These are phyloP conservation scores for Amyelois transitella DNA, from an alignment of 1,140 invertebrate species.

Conservation along the genomic window DNA sequence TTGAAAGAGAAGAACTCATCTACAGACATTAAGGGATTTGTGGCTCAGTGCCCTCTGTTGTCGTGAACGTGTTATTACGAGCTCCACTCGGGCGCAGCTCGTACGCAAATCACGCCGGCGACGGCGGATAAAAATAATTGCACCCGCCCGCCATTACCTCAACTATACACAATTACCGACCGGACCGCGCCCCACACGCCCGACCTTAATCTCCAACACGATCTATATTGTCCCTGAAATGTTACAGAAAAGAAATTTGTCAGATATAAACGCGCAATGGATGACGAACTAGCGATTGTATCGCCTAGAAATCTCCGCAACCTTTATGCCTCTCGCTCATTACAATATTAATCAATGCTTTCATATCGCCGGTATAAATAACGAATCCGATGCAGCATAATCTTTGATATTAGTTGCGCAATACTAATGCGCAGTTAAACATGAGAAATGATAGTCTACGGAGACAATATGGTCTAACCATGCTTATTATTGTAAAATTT, in stretches of 20 bases:
- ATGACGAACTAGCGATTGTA: neutral
- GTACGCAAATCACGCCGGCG: slow-evolving; percentile 55
- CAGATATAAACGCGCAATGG: neutral
- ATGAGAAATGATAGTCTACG: slow-evolving; percentile 30
- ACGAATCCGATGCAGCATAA: slow-evolving; percentile 44
- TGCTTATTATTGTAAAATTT: slow-evolving; percentile 6
- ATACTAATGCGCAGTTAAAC: slow-evolving; percentile 34
- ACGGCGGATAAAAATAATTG: slow-evolving; percentile 56
- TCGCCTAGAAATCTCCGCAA: neutral
- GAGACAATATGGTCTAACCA: slow-evolving; percentile 21
- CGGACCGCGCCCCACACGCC: slow-evolving; percentile 15
- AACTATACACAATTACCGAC: slow-evolving; percentile 63
- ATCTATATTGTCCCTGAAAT: neutral
- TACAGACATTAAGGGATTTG: neutral
- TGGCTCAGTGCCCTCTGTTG: neutral
- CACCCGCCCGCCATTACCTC: slow-evolving; percentile 59
- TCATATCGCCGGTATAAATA: slow-evolving; percentile 49
- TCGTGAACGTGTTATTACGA: slow-evolving; percentile 39
- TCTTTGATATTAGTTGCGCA: slow-evolving; percentile 46
- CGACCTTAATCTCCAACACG: slow-evolving; percentile 1
- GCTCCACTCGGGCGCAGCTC: slow-evolving; percentile 17
- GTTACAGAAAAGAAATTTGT: neutral
- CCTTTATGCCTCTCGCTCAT: slow-evolving; percentile 45
- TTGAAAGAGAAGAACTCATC: neutral
- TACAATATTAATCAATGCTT: slow-evolving; percentile 70